These are phyloP conservation scores for Sebastes alutus DNA, from an alignment of 2,797 vertebrate genomes.

Conservation along the genomic window DNA sequence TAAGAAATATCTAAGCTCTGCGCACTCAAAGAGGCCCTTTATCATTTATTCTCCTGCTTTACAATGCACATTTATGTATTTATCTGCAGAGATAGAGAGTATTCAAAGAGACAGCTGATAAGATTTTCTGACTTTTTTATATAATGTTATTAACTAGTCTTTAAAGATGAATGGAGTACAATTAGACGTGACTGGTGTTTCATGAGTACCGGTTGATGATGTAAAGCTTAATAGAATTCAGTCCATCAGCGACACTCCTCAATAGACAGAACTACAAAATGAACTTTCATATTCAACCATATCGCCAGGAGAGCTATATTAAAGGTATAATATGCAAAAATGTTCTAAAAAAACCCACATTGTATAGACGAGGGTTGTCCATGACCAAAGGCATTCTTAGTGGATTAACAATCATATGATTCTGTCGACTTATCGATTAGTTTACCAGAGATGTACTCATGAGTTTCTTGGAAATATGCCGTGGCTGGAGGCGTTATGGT, in stretches of 20 bases:
- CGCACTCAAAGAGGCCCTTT: conserved; percentile 11
- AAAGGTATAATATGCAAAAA: too few species aligned
- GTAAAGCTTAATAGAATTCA: conserved; percentile 10
- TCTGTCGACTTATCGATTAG: too few species aligned
- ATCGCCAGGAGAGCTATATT: not conserved
- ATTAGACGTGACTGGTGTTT: not conserved
- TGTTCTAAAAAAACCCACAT: accelerated
- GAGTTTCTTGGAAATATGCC: too few species aligned
- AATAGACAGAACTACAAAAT: not conserved
- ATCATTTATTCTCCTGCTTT: conserved; percentile 7
- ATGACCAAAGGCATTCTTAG: too few species aligned
- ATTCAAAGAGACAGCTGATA: conserved; percentile 7
- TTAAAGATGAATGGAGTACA: not conserved
- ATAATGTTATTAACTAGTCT: not conserved
- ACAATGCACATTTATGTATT: not conserved
- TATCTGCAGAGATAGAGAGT: not conserved
- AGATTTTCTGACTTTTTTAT: not conserved
- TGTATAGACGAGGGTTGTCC: too few species aligned
- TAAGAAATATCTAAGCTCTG: conserved; percentile 25
- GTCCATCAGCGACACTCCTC: conserved; percentile 10
- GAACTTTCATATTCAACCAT: not conserved
- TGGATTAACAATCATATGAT: too few species aligned
- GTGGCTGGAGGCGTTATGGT: too few species aligned
- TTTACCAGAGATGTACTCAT: too few species aligned
- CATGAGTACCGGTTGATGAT: conserved; percentile 6